Conservation (phyloP, 2,888 invertebrate species). For the Syrista parreyssii region DNA sequence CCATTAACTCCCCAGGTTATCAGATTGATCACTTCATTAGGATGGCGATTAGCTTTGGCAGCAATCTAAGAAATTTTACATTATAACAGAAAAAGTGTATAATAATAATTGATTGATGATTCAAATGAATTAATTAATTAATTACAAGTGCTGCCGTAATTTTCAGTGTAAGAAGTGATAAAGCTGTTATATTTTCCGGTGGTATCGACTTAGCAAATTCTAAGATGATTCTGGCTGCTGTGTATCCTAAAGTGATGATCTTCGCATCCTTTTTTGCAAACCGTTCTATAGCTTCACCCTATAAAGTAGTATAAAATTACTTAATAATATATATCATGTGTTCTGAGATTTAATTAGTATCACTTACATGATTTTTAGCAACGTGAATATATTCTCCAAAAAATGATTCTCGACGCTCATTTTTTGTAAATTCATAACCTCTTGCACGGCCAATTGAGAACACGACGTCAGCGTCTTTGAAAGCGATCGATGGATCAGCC, state of each 20-base stretch:
- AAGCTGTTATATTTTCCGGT: conserved; percentile 31
- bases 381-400: conserved; percentile 24
- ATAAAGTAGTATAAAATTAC: not conserved
- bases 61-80: conserved; percentile 29
- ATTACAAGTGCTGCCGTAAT: conserved; percentile 26
- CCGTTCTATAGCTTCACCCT: conserved; percentile 34
- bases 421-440: conserved; percentile 31
- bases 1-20: conserved; percentile 39
- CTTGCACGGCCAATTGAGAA: conserved; percentile 35
- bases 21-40: conserved; percentile 34
- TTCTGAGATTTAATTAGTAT: not conserved
- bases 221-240: conserved; percentile 30
- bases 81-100: not conserved
- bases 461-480: conserved; percentile 35
- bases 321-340: not conserved
- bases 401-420: conserved; percentile 30
- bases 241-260: conserved; percentile 32
- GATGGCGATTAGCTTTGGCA: conserved; percentile 15
- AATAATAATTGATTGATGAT: not conserved
- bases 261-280: conserved; percentile 34
- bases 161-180: conserved; percentile 27
- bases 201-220: conserved; percentile 32
- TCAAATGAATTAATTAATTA: not conserved
- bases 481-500: conserved; percentile 26
- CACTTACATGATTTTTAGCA: conserved; percentile 7